These are phyloP conservation scores for Corvus cornix DNA, from an alignment of 2,113 vertebrate species.

Conservation along the genomic window DNA sequence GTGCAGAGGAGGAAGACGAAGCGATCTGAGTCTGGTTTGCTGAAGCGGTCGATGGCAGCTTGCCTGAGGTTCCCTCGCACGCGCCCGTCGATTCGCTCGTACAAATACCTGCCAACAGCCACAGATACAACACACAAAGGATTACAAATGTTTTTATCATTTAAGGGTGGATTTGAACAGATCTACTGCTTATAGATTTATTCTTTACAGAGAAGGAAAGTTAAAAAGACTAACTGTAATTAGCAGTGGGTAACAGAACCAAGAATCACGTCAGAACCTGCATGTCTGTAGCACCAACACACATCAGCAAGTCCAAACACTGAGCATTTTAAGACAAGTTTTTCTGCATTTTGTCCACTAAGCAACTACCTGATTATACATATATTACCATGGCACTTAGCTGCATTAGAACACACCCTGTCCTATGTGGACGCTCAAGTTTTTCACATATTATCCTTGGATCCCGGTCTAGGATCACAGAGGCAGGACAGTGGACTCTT, in stretches of 20 bases:
- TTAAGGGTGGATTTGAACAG: not conserved
- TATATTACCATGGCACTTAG: not conserved
- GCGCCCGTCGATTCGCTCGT: constrained; percentile 94
- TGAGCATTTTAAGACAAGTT: not conserved
- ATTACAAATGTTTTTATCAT: accelerated
- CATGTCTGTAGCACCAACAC: not conserved
- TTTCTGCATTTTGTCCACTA: not conserved
- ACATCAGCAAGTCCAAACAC: not conserved
- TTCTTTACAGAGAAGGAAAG: not conserved
- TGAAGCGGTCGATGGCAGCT: constrained; percentile 97
- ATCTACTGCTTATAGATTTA: not conserved
- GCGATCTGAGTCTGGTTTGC: constrained; percentile 95
- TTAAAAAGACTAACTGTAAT: not conserved
- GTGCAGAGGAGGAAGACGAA: constrained; percentile 98
- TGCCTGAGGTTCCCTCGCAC: constrained; percentile 95
- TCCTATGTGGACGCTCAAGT: not conserved
- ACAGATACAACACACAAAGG: not conserved
- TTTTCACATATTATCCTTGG: not conserved
- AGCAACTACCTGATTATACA: not conserved
- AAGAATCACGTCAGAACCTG: not conserved
- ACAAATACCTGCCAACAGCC: constrained; percentile 83
- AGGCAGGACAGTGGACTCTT: not conserved
- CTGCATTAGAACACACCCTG: not conserved
- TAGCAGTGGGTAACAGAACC: not conserved
- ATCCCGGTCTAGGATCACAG: not conserved